phyloP scores from a whole-genome alignment of 2,888 invertebrate species.

The Biston betularia region DNA sequence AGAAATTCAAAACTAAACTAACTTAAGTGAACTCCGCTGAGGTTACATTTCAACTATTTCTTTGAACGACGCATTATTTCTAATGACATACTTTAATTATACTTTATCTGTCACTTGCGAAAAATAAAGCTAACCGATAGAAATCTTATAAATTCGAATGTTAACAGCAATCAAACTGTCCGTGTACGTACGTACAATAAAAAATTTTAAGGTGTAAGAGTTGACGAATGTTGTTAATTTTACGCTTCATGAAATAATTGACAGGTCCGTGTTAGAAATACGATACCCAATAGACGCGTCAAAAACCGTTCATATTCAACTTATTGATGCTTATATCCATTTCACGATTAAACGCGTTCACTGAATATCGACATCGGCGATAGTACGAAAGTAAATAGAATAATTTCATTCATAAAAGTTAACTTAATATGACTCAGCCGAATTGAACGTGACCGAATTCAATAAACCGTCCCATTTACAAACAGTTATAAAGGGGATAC shows the following conservation, averaged over 20 bases:
- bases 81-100: no score
- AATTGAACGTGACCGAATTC: conserved; percentile 63
- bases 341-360: conserved; percentile 33
- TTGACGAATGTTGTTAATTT: conserved; percentile 26
- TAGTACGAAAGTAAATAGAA: conserved; percentile 12
- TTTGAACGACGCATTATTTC: no score
- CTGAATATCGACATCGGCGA: conserved; percentile 23
- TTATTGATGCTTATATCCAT: conserved; percentile 32
- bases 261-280: conserved; percentile 29
- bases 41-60: no score
- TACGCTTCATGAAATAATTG: conserved; percentile 28
- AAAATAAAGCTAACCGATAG: background rate
- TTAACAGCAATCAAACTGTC: conserved; percentile 1
- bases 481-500: conserved; percentile 55
- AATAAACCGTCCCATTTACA: conserved; percentile 44
- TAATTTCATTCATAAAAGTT: background rate
- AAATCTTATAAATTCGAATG: background rate
- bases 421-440: conserved; percentile 30
- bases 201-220: conserved; percentile 18
- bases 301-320: conserved; percentile 27
- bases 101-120: background rate
- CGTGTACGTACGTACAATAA: background rate
- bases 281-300: conserved; percentile 33
- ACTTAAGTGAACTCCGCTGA: background rate
- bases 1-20: background rate